phyloP scores from a whole-genome alignment of 2,113 vertebrate species.

The Lethenteron camtschaticum region DNA sequence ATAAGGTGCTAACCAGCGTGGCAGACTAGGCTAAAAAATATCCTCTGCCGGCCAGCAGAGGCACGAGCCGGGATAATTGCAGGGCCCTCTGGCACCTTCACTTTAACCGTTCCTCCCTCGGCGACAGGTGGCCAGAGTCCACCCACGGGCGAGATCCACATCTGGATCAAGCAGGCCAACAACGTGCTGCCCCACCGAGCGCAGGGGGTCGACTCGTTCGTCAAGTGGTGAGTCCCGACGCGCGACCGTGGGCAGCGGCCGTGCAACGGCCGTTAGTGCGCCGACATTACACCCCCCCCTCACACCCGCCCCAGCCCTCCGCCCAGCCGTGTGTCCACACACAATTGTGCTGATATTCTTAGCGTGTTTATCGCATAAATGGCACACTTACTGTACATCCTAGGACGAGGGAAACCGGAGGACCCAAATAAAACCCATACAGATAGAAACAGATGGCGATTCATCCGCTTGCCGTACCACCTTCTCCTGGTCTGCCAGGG shows the following conservation, averaged over 20 bases:
- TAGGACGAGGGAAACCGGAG: too few relatives aligned
- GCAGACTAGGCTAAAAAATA: too few relatives aligned
- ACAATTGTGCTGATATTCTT: neutral
- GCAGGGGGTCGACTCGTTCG: slow-evolving; percentile 35
- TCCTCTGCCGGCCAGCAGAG: too few relatives aligned
- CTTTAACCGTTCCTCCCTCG: slow-evolving; percentile 8
- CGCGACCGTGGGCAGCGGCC: neutral
- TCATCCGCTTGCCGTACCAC: neutral
- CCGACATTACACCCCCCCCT: accelerated
- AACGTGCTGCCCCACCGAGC: slow-evolving; percentile 44
- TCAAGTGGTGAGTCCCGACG: slow-evolving; percentile 44
- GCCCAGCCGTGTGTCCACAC: neutral
- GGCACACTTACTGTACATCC: too few relatives aligned
- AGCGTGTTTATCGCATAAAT: neutral
- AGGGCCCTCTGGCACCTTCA: neutral
- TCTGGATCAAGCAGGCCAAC: slow-evolving; percentile 71
- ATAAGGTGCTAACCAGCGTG: too few relatives aligned
- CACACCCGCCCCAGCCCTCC: neutral
- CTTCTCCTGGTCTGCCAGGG: neutral
- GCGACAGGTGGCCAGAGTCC: slow-evolving; percentile 37
- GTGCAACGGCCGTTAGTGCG: neutral
- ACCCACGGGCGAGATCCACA: slow-evolving; percentile 63
- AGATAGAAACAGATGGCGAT: neutral
- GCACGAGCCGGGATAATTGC: too few relatives aligned
- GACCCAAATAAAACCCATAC: too few relatives aligned